phyloP scores from a whole-genome alignment of 2,113 vertebrate species.

The Oncorhynchus clarkii region DNA sequence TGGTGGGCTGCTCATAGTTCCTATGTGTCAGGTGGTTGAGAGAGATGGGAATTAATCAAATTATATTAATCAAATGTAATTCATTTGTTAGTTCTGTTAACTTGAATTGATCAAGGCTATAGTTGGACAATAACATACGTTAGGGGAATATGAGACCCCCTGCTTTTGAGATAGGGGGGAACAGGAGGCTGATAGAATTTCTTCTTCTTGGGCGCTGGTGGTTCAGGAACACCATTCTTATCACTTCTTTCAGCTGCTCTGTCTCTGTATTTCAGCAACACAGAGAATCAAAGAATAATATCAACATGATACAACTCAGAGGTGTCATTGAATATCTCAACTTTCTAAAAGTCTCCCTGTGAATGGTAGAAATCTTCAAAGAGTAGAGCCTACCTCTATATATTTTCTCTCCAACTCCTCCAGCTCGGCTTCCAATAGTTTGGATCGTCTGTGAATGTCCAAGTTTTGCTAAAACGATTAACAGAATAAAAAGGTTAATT shows the following conservation, averaged over 20 bases:
- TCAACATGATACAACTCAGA: background rate
- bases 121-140: too few relatives aligned
- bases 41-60: too few relatives aligned
- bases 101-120: too few relatives aligned
- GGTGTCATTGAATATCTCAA: background rate
- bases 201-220: slow-evolving; percentile 89
- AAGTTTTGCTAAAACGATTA: slow-evolving; percentile 83
- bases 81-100: too few relatives aligned
- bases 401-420: slow-evolving; percentile 90
- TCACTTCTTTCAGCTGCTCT: slow-evolving; percentile 90
- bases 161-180: background rate
- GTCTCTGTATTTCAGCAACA: slow-evolving; percentile 93
- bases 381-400: slow-evolving; percentile 77
- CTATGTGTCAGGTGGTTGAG: slow-evolving; percentile 59
- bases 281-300: background rate
- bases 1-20: slow-evolving; percentile 90
- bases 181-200: slow-evolving; percentile 77
- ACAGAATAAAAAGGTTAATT: background rate
- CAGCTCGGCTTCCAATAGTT: slow-evolving; percentile 83
- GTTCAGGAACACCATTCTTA: slow-evolving; percentile 90
- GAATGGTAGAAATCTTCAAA: background rate
- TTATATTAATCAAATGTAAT: too few relatives aligned
- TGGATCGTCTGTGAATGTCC: slow-evolving; percentile 85
- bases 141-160: background rate
- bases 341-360: background rate